Percentiles rank a stretch among this genome's conserved stretches.
These are phyloP conservation scores for Pemphigus obesinymphae DNA, from an alignment of 1,140 invertebrate species.

Conservation along the genomic window DNA sequence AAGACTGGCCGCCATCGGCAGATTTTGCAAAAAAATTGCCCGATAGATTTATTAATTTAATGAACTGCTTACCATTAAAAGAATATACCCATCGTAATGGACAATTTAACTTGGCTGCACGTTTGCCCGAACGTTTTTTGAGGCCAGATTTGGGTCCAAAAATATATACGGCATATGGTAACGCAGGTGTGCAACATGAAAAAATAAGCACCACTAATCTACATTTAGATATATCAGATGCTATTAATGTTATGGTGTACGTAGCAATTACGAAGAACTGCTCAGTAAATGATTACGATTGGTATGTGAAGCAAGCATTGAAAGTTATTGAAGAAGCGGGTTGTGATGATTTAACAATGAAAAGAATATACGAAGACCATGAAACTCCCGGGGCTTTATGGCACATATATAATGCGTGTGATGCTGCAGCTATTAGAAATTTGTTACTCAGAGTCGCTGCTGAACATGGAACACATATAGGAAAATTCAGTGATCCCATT, in stretches of 20 bases:
- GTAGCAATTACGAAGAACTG: too few species aligned
- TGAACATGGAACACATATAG: slow-evolving; percentile 78
- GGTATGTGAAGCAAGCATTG: too few species aligned
- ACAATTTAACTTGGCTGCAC: slow-evolving; percentile 80
- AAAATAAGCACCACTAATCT: too few species aligned
- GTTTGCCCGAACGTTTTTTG: slow-evolving; percentile 89
- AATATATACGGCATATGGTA: too few species aligned
- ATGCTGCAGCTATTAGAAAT: slow-evolving; percentile 94
- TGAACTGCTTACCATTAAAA: slow-evolving; percentile 81
- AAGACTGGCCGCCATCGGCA: slow-evolving; percentile 88
- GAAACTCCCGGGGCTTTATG: slow-evolving; percentile 89
- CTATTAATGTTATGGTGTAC: too few species aligned
- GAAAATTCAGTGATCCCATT: slow-evolving; percentile 90
- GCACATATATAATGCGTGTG: slow-evolving; percentile 93
- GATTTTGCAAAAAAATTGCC: slow-evolving; percentile 49
- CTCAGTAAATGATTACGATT: too few species aligned
- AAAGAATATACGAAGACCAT: slow-evolving; percentile 69
- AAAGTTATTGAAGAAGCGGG: slow-evolving; percentile 86
- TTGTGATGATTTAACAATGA: slow-evolving; percentile 80
- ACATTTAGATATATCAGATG: too few species aligned
- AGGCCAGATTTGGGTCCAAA: slow-evolving; percentile 94
- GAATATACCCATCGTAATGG: too few species aligned
- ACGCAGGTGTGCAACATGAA: too few species aligned
- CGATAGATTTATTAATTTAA: slow-evolving; percentile 78
- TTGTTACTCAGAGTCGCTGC: slow-evolving; percentile 85